phyloP scores from a whole-genome alignment of 2,113 vertebrate species.

The Craseonycteris thonglongyai region DNA sequence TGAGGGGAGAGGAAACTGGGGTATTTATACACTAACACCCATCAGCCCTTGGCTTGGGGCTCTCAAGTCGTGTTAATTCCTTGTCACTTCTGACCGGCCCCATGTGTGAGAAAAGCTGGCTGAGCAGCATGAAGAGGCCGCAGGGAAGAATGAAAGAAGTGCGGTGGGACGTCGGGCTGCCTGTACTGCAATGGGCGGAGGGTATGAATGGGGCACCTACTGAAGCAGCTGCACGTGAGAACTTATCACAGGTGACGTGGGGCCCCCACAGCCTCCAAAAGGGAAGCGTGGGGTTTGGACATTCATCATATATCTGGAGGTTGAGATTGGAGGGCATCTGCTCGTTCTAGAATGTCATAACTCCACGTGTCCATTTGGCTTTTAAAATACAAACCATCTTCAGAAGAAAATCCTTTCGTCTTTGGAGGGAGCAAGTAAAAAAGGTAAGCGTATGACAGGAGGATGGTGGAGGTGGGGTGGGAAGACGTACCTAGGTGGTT shows the following conservation, averaged over 20 bases:
- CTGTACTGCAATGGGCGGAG: background rate
- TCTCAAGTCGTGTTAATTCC: background rate
- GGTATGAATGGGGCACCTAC: fast-evolving
- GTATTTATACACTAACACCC: background rate
- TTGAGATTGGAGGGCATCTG: background rate
- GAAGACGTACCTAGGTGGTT: background rate
- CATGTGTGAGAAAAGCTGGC: background rate
- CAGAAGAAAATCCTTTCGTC: background rate
- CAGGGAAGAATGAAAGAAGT: too few species aligned
- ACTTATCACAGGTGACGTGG: background rate
- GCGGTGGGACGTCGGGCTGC: background rate
- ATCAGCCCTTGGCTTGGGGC: background rate
- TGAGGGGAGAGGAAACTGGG: background rate
- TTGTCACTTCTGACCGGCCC: background rate
- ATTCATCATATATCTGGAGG: background rate
- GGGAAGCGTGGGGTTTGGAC: background rate
- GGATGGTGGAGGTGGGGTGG: background rate
- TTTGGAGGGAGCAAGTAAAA: background rate
- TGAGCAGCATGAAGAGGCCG: too few species aligned
- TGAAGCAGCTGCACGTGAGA: background rate
- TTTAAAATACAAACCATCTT: background rate
- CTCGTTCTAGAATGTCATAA: background rate
- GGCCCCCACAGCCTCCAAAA: background rate
- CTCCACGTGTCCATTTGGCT: background rate
- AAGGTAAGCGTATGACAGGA: background rate